phyloP scores from a whole-genome alignment of 2,888 invertebrate species.

The Melanchra persicariae region DNA sequence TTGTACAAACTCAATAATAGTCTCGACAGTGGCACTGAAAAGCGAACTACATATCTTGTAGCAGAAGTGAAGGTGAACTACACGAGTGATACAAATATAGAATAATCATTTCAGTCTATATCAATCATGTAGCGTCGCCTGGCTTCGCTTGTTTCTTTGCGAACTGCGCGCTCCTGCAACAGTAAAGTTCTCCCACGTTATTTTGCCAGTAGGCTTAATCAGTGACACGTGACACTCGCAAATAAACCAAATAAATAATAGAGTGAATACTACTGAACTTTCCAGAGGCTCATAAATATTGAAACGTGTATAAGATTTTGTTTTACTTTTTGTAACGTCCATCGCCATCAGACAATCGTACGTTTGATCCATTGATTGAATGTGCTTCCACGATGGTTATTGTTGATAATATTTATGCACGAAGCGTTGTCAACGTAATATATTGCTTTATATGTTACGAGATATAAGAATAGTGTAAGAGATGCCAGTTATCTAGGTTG shows the following conservation, averaged over 20 bases:
- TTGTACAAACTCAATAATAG: background rate
- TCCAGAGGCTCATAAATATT: background rate
- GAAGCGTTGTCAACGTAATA: slow-evolving; percentile 64
- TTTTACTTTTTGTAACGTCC: slow-evolving; percentile 4
- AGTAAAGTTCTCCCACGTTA: background rate
- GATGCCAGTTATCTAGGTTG: slow-evolving; percentile 50
- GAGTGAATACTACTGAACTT: background rate
- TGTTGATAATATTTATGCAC: slow-evolving; percentile 78
- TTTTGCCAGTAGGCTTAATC: background rate
- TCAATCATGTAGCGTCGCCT: background rate
- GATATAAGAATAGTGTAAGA: slow-evolving; percentile 51
- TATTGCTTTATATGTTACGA: slow-evolving; percentile 66
- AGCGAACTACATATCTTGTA: slow-evolving; percentile 22
- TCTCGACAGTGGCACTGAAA: slow-evolving; percentile 41
- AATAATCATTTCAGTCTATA: slow-evolving; percentile 3
- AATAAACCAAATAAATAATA: background rate
- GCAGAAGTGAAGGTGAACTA: slow-evolving; percentile 56
- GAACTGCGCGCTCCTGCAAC: background rate
- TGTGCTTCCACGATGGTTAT: slow-evolving; percentile 85
- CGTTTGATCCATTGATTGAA: slow-evolving; percentile 75
- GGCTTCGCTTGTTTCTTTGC: background rate
- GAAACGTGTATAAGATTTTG: background rate
- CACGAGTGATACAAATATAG: slow-evolving; percentile 18
- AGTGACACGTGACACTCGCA: background rate
- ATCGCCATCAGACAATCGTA: slow-evolving; percentile 66